phyloP scores from a whole-genome alignment of 2,888 invertebrate species.

The Calliopum simillimum region DNA sequence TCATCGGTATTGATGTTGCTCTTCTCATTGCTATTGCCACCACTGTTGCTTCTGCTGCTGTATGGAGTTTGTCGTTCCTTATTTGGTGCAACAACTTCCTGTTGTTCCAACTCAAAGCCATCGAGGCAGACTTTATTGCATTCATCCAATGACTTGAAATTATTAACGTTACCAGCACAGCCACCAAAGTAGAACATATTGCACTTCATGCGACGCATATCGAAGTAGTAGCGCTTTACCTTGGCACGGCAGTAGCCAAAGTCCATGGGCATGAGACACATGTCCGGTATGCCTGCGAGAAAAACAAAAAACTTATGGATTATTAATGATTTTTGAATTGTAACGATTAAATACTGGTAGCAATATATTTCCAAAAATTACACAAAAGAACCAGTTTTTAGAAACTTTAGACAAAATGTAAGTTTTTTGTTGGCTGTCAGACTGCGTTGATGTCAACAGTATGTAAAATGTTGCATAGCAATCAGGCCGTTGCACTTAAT shows the following conservation, averaged over 20 bases:
- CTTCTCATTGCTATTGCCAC: slow-evolving; percentile 12
- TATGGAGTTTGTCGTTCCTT: slow-evolving; percentile 10
- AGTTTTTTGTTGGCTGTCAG: no score
- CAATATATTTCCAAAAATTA: no score
- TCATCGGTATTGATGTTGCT: slow-evolving; percentile 7
- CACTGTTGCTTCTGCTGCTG: slow-evolving; percentile 13
- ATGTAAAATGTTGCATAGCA: no score
- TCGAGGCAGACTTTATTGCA: slow-evolving; percentile 65
- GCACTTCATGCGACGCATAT: slow-evolving; percentile 70
- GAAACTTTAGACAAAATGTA: no score
- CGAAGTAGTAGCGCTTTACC: slow-evolving; percentile 82
- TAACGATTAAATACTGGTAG: no score
- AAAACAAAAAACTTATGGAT: background rate
- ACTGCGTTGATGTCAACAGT: no score
- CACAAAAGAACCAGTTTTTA: no score
- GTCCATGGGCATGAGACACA: slow-evolving; percentile 76
- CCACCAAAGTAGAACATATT: slow-evolving; percentile 80
- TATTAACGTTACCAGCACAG: slow-evolving; percentile 81
- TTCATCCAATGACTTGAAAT: slow-evolving; percentile 75
- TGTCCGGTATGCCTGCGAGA: slow-evolving; percentile 65
- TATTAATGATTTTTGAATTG: no score
- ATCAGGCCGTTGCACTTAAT: no score
- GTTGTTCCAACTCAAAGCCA: slow-evolving; percentile 36
- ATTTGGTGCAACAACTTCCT: background rate
- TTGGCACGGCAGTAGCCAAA: slow-evolving; percentile 81